Evolutionary conservation across 2,888 invertebrate genomes (phyloP).

Genomic region (Scaptomyza polygonia): DNA sequence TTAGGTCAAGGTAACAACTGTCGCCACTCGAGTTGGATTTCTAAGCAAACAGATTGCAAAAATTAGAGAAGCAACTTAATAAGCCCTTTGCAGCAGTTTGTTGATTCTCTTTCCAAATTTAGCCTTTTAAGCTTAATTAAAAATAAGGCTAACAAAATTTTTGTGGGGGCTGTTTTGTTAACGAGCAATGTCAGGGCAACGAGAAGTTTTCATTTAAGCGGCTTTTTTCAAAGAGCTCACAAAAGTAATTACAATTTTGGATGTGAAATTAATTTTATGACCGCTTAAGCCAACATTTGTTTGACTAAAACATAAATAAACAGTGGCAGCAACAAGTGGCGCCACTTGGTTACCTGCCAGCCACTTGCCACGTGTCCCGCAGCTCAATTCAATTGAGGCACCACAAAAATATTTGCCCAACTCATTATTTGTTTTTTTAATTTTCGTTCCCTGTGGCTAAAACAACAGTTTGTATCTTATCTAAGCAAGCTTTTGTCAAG

Average conservation of each 20-base stretch:
- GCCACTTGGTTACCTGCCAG: not conserved
- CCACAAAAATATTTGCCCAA: not conserved
- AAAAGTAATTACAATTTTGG: not conserved
- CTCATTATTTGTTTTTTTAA: slow-evolving; percentile 5
- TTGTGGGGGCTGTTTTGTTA: not conserved
- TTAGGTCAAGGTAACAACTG: slow-evolving; percentile 60
- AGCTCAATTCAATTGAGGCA: slow-evolving; percentile 3
- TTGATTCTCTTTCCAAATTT: not conserved
- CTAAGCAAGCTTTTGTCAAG: slow-evolving; percentile 48
- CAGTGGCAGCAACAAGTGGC: slow-evolving; percentile 13
- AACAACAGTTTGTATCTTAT: slow-evolving; percentile 54
- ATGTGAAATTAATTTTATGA: not conserved
- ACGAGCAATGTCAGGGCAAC: slow-evolving; percentile 4
- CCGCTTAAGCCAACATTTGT: not conserved
- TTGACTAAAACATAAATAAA: not conserved
- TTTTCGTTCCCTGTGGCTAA: slow-evolving; percentile 7
- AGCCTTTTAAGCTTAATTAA: slow-evolving; percentile 17
- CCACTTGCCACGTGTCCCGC: not conserved
- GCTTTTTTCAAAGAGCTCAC: not conserved
- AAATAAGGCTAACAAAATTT: slow-evolving; percentile 1
- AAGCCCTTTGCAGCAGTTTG: slow-evolving; percentile 17
- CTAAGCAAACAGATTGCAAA: slow-evolving; percentile 33
- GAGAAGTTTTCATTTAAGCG: not conserved
- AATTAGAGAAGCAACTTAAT: slow-evolving; percentile 7
- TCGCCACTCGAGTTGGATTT: slow-evolving; percentile 33